Evolutionary conservation across 2,113 vertebrate species (phyloP).

Genomic region (Engystomops pustulosus): DNA sequence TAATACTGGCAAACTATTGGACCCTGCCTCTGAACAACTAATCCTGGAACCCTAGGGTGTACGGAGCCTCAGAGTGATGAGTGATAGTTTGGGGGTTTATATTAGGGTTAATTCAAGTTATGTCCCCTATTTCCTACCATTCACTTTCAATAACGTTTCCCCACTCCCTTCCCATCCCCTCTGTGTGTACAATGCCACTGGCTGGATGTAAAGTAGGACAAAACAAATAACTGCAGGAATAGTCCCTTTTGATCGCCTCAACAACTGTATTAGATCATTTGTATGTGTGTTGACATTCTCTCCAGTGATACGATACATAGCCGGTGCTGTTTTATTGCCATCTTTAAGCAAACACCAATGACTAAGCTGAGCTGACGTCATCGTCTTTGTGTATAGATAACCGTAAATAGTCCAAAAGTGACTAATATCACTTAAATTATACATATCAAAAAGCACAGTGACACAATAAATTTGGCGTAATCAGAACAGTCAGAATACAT

Average conservation of each 20-base stretch:
- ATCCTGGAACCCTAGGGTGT: too few species aligned
- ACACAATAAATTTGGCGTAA: neutral
- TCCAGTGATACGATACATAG: neutral
- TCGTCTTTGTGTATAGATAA: neutral
- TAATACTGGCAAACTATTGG: too few species aligned
- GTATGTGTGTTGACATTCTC: neutral
- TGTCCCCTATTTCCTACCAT: neutral
- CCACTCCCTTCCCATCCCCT: neutral
- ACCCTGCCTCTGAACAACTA: too few species aligned
- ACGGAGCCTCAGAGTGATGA: too few species aligned
- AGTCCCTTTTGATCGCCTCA: neutral
- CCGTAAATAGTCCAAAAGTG: conserved; percentile 1
- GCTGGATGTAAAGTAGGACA: neutral
- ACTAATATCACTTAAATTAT: conserved; percentile 6
- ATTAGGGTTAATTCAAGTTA: neutral
- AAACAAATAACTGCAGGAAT: neutral
- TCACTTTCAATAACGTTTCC: neutral
- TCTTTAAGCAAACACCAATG: neutral
- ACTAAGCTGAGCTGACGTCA: neutral
- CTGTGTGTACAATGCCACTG: neutral
- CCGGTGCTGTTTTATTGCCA: neutral
- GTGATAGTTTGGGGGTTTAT: neutral
- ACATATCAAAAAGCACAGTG: neutral
- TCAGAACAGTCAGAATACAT: neutral
- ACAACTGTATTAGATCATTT: neutral